Evolutionary conservation across 2,797 vertebrate genomes (phyloP), one percentile per base, ranked within the genome.

Genomic region (Alcedo quadribrachys): DNA sequence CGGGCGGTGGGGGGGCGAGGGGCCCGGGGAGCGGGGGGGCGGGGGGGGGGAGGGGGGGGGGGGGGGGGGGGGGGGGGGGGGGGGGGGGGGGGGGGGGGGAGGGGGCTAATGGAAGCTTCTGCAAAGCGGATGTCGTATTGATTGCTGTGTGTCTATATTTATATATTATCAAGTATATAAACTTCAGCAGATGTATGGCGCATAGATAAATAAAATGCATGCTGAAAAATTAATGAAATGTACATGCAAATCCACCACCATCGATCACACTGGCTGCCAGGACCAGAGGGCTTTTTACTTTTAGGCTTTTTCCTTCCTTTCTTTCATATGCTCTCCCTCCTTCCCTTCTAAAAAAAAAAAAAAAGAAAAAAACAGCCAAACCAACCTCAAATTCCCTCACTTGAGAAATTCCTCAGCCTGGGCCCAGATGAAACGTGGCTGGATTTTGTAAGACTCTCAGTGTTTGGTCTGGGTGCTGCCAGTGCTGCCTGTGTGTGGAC

Each of bases 161-260:
- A 98, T 97, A 97, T 97, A 96, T 97, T 97, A 97, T 96, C 95
- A 96, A 97, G 97, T 95, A 96, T 94, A 96, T 97, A 97, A 98
- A 97, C 97, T 97, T 97, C 97, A 96, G 97, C 97, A 97, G 97
- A 97, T 98, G 97, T 97, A 96, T 96, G 95, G 97, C 76, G 93
- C 97, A 95, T 95, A 96, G 97, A 97, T 98, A 98, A 98, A 98
- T 98, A 98, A 97, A 98, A 97, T 97, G 97, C 96, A 93, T 96
- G 50, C 96, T 97, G 96, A 97, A 98, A 98, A 98, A 98, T 98
- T 98, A 98, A 98, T 97, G 96, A 97, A 96, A 95, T 96, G 95
- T 95, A 95, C 97, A 96, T 95, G 95, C 97, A 96, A 95, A 97
- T 97, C 96, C 94, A 96, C 95, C 92, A 45, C 95, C 95, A 96